phyloP scores from a whole-genome alignment of 2,797 vertebrate genomes.

The Ciconia nigra region DNA sequence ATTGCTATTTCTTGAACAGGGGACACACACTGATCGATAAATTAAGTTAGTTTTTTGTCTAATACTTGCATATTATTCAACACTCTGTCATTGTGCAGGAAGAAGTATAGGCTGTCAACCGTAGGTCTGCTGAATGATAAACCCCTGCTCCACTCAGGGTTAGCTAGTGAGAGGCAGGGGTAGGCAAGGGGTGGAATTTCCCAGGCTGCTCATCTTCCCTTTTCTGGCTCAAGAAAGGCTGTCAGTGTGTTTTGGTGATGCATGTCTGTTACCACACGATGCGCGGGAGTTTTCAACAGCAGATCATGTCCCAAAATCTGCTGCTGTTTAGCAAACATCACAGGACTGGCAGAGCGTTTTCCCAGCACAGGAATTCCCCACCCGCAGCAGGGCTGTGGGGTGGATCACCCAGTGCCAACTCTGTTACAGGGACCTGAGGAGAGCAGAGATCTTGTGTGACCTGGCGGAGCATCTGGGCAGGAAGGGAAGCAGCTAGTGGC shows the following conservation, averaged over 20 bases:
- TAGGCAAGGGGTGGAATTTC: not conserved
- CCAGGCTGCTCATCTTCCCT: not conserved
- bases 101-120: not conserved
- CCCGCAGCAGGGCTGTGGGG: not conserved
- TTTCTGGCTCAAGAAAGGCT: not conserved
- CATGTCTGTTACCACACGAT: not conserved
- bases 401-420: fast-evolving
- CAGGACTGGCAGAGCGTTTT: not conserved
- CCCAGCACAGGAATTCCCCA: not conserved
- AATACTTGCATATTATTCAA: not conserved
- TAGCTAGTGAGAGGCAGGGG: not conserved
- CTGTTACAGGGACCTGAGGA: not conserved
- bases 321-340: not conserved
- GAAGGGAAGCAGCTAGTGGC: not conserved
- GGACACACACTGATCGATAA: not conserved
- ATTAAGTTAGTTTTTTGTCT: not conserved
- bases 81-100: not conserved
- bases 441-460: not conserved
- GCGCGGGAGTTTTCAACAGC: not conserved
- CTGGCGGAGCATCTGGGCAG: not conserved
- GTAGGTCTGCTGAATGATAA: not conserved
- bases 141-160: not conserved
- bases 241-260: not conserved
- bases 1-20: not conserved
- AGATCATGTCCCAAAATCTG: not conserved